These are phyloP conservation scores for Leucophenga montana DNA, from an alignment of 2,888 invertebrate species.

Conservation along the genomic window DNA sequence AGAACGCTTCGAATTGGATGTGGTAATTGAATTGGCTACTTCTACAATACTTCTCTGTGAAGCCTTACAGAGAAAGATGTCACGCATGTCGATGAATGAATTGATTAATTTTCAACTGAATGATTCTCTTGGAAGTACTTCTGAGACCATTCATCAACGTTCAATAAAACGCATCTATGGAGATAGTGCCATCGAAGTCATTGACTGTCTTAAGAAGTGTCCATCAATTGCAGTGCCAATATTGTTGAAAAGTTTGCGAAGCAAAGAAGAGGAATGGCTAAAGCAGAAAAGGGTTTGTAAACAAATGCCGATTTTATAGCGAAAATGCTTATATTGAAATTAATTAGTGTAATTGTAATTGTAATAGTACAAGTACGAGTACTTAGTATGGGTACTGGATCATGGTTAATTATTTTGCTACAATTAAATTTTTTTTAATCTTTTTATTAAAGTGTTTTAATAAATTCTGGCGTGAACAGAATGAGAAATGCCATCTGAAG, in stretches of 20 bases:
- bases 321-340: too few relatives aligned
- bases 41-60: slow-evolving; percentile 96
- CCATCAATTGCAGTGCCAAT: slow-evolving; percentile 95
- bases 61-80: slow-evolving; percentile 91
- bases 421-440: too few relatives aligned
- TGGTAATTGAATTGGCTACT: slow-evolving; percentile 97
- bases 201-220: slow-evolving; percentile 95
- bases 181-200: slow-evolving; percentile 91
- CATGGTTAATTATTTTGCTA: too few relatives aligned
- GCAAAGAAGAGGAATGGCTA: slow-evolving; percentile 98
- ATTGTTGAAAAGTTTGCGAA: slow-evolving; percentile 90
- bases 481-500: slow-evolving; percentile 97
- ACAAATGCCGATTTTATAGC: neutral
- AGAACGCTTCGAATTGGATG: slow-evolving; percentile 97
- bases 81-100: slow-evolving; percentile 91
- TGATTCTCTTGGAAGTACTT: slow-evolving; percentile 92
- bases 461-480: slow-evolving; percentile 98
- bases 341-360: too few relatives aligned
- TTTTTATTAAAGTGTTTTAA: slow-evolving; percentile 86
- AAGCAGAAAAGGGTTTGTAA: slow-evolving; percentile 88
- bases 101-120: slow-evolving; percentile 89
- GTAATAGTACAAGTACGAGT: too few relatives aligned
- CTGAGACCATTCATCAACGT: slow-evolving; percentile 92
- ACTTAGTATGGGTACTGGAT: too few relatives aligned
- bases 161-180: slow-evolving; percentile 91